Percentiles rank a stretch among this genome's conserved stretches.
Conservation (phyloP, 2,113 vertebrate genomes). For the Steatornis caripensis region DNA sequence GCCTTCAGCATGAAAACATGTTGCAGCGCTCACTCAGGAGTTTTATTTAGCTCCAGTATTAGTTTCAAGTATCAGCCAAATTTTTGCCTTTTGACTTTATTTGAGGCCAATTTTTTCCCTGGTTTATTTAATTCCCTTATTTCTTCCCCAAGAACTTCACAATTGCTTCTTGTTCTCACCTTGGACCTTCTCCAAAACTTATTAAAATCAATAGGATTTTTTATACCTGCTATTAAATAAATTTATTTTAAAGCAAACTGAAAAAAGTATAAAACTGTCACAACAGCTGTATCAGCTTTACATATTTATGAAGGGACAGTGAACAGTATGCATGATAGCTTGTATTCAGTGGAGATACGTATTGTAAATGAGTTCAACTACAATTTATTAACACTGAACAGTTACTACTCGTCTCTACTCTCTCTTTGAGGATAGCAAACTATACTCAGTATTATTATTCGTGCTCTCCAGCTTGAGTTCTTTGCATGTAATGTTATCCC, state of each 20-base stretch:
- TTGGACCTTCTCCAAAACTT: not conserved
- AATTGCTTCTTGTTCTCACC: not conserved
- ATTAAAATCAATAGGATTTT: not conserved
- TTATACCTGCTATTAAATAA: not conserved
- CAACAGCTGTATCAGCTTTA: not conserved
- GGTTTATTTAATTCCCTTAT: not conserved
- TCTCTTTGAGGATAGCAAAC: not conserved
- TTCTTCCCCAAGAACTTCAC: not conserved
- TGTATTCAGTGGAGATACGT: not conserved
- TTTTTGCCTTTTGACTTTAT: not conserved
- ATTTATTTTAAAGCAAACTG: not conserved
- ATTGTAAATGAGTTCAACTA: not conserved
- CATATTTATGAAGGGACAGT: slow-evolving; percentile 10
- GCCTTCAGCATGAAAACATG: not conserved
- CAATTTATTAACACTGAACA: not conserved
- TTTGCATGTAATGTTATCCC: not conserved
- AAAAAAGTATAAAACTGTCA: not conserved
- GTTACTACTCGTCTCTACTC: not conserved
- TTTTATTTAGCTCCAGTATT: not conserved
- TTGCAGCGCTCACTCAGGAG: not conserved
- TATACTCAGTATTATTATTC: not conserved
- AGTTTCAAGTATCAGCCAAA: not conserved
- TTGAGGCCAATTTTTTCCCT: not conserved
- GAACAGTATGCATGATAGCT: not conserved
- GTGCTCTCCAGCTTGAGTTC: not conserved